These are phyloP conservation scores for Ceyx cyanopectus DNA, from an alignment of 2,113 vertebrate species.

Conservation along the genomic window DNA sequence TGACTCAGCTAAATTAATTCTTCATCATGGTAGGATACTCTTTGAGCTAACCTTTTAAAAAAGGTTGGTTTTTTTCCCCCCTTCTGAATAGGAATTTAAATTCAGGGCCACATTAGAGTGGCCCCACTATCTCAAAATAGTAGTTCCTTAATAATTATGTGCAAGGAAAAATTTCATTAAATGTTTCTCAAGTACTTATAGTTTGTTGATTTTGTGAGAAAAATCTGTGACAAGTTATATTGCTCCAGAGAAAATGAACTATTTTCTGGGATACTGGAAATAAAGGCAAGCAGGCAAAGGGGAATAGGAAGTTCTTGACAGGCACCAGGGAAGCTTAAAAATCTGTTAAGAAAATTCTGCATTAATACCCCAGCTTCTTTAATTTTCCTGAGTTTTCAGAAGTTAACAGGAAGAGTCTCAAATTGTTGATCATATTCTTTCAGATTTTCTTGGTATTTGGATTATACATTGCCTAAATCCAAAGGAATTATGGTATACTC, in stretches of 20 bases:
- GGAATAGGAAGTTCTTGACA: background rate
- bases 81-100: background rate
- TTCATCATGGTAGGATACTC: background rate
- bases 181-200: background rate
- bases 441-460: background rate
- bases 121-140: background rate
- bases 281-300: background rate
- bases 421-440: background rate
- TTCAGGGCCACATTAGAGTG: background rate
- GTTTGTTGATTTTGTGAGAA: background rate
- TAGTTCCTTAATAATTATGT: background rate
- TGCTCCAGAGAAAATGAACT: background rate
- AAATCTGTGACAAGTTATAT: background rate
- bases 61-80: rapidly evolving
- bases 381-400: background rate
- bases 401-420: background rate
- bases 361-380: background rate
- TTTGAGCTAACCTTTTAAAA: background rate
- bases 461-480: background rate
- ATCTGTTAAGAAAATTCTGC: background rate
- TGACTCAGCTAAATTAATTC: background rate
- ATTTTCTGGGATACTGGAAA: background rate
- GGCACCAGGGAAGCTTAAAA: background rate
- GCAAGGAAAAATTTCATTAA: background rate
- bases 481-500: rapidly evolving